Evolutionary conservation across 2,113 vertebrate species (phyloP).

Genomic region (Micronycteris hirsuta): DNA sequence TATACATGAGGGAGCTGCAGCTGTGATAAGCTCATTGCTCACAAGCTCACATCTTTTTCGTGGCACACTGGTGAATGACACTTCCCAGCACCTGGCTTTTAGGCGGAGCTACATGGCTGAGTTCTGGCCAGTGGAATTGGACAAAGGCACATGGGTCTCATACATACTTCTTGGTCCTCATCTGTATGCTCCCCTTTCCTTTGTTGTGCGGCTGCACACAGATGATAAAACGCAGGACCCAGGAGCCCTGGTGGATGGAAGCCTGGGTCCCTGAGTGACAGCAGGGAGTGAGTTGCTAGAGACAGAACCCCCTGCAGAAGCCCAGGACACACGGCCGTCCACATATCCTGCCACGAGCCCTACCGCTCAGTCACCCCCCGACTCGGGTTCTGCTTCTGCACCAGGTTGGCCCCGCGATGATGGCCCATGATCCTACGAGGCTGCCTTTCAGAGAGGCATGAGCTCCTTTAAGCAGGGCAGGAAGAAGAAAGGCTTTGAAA

Average conservation of each 20-base stretch:
- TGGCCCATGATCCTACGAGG: not conserved
- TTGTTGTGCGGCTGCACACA: not conserved
- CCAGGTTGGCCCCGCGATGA: not conserved
- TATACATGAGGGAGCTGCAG: not conserved
- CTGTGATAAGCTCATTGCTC: not conserved
- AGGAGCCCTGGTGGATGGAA: not conserved
- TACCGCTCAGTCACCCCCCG: not conserved
- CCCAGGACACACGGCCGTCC: not conserved
- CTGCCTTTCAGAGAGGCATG: not conserved
- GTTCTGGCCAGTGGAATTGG: not conserved
- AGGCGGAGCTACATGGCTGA: not conserved
- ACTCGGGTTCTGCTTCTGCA: not conserved
- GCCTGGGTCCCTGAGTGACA: not conserved
- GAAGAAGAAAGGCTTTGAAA: not conserved
- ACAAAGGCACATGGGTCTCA: not conserved
- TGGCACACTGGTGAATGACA: not conserved
- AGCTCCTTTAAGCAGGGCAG: not conserved
- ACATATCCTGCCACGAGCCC: not conserved
- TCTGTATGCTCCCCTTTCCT: too few relatives aligned
- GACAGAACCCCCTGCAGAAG: not conserved
- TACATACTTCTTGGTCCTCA: not conserved
- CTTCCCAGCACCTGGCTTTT: not conserved
- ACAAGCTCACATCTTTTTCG: not conserved
- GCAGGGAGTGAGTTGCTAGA: not conserved
- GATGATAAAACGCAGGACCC: not conserved